phyloP scores from a whole-genome alignment of 2,113 vertebrate genomes.

The Oreochromis niloticus region DNA sequence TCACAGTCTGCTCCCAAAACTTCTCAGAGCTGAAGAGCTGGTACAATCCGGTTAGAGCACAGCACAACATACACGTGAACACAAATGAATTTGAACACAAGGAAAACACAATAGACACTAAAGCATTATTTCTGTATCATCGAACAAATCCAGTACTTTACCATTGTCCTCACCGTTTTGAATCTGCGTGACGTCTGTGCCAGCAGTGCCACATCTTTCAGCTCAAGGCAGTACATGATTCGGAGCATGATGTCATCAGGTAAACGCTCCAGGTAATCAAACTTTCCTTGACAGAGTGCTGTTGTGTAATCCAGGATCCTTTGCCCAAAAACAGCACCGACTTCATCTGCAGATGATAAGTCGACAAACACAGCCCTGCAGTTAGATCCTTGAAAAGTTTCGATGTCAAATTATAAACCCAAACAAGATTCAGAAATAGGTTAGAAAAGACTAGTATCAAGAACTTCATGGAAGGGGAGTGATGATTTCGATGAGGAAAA shows the following conservation, averaged over 20 bases:
- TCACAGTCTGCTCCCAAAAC: slow-evolving; percentile 71
- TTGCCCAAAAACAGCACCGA: slow-evolving; percentile 67
- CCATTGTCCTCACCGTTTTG: slow-evolving; percentile 60
- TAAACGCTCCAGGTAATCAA: slow-evolving; percentile 76
- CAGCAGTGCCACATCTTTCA: slow-evolving; percentile 69
- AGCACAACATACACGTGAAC: neutral
- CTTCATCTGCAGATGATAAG: slow-evolving; percentile 51
- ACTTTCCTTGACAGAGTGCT: slow-evolving; percentile 70
- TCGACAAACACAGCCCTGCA: neutral
- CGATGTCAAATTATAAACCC: neutral
- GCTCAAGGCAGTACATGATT: slow-evolving; percentile 72
- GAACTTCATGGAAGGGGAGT: neutral
- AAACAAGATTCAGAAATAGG: neutral
- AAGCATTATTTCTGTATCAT: neutral
- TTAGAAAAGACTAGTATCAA: neutral
- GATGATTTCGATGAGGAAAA: neutral
- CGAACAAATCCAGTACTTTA: neutral
- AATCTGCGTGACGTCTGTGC: slow-evolving; percentile 70
- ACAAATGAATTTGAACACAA: neutral
- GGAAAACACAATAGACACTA: neutral
- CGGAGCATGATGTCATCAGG: slow-evolving; percentile 69
- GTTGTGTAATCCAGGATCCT: slow-evolving; percentile 66
- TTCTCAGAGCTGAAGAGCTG: slow-evolving; percentile 68
- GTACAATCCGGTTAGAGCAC: neutral
- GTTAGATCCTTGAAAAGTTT: neutral